Evolutionary conservation across 2,113 vertebrate species (phyloP), one percentile per base, ranked within the genome.

Genomic region (Colius striatus): DNA sequence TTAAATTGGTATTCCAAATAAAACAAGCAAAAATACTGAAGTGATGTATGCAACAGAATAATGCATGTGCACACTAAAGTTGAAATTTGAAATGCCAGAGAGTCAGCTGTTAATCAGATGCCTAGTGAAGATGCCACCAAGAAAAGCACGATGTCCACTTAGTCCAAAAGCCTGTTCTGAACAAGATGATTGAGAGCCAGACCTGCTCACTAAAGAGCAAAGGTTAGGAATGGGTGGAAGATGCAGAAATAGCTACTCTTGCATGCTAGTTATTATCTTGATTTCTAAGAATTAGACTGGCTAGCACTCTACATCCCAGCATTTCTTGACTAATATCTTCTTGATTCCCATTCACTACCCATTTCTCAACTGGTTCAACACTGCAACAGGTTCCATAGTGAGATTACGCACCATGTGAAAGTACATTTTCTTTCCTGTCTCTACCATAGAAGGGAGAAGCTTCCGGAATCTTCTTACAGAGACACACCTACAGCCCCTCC

Each of bases 391-490:
- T 36, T 75, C 45, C 34, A 34, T 0, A 57, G 14, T 60, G 23
- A 74, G n/a, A 26, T 63, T 38, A 67, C 26, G 7, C 11, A 38
- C 21, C 11, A 6, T 62, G 16, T 72, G 62, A 81, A 90, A 63
- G 54, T 60, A 1, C 41, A 15, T 48, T 48, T 93, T 68, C 34
- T 68, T 68, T 72, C 63, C 36, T 76, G 70, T 45, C 38, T 78
- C 8, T 78, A 3, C 0, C 2, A 2, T 25, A 60, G 17, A 13
- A 10, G 21, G 6, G 0, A 1, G 11, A 85, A 67, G 5, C 11
- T 72, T 62, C 68, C 15, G 41, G 17, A 9, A 47, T 30, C 29
- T 76, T 77, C 54, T 73, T 43, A 75, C 6, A 75, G 32, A 77
- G 36, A 22, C 51, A 47, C 23, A 68, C 6, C 27, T 45, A 20